Base-by-base conservation (phyloP, 2,888 invertebrate species). In the Archips xylosteana region DNA sequence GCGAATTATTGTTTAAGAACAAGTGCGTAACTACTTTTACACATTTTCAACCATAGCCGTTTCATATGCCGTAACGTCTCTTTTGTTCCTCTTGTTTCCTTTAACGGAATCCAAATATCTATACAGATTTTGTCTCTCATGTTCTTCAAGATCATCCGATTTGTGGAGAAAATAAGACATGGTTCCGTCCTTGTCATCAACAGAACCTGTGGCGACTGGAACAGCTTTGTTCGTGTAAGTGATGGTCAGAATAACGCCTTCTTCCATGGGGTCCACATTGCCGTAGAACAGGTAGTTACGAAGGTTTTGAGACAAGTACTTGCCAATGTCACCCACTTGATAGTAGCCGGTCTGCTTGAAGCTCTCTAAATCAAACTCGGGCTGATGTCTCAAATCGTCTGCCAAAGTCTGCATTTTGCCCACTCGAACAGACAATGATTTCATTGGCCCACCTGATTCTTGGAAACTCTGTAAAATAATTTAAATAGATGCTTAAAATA, bases 281-380 rank as follows among this genome's bases (percentile, higher is more conserved):
- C 80, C 77, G 32, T 81, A 13, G 39, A 78, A 80, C 0, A 87
- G 72, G 69, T 81, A 88, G 12, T 86, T 78, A 0, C 83, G 76
- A 1, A 89, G 66, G 63, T 82, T 85, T 10, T 80, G 78, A 0
- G 89, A 87, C 4, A 86, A 6, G 71, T 85, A 89, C 32, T 83
- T 78, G 2, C 85, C 87, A 0, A 81, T 63, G 71, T 83, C 71
- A 0, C 81, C 85, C 3, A 78, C 67, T 10, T 76, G 78, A 51
- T 57, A 75, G 70, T 84, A 78, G 12, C 82, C 83, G 9, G 77
- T 81, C 2, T 78, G 45, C 54, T 66, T 81, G 76, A 84, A 87
- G 4, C 71, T 72, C 12, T 85, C 79, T 3, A 80, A 3, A 8
- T 77, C 39, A 59, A 84, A 82, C 12, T 79, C 75, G 2, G 77